Conservation (phyloP, 2,888 invertebrate genomes). For the Pecten maximus region DNA sequence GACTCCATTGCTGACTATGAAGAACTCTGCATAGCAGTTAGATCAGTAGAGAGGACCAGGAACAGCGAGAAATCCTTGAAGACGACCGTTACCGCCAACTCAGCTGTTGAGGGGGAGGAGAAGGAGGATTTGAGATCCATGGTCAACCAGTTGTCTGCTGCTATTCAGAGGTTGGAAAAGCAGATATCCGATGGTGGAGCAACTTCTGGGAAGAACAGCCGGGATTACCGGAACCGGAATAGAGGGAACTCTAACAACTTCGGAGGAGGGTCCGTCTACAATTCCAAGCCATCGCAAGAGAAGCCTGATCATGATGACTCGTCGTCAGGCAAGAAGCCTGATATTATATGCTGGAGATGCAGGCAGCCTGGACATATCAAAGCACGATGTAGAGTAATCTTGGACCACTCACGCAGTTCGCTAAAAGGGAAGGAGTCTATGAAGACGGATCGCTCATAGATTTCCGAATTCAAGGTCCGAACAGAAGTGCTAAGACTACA, state of each 20-base stretch:
- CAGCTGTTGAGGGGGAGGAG: neutral
- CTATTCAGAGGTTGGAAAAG: neutral
- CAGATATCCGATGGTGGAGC: too few relatives aligned
- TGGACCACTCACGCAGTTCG: neutral
- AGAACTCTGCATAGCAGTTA: neutral
- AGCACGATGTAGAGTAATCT: neutral
- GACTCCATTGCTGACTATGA: slow-evolving; percentile 18
- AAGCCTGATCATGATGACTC: neutral
- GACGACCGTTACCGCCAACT: neutral
- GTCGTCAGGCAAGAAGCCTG: neutral
- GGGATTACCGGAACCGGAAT: neutral
- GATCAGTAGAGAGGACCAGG: neutral
- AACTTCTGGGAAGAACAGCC: neutral
- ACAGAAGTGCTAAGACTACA: neutral
- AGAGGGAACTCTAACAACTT: neutral
- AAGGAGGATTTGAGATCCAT: slow-evolving; percentile 35
- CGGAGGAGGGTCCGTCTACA: neutral
- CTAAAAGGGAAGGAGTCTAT: slow-evolving; percentile 23
- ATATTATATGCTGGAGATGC: neutral
- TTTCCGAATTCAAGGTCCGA: neutral
- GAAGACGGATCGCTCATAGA: neutral
- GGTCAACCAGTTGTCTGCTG: neutral
- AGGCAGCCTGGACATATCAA: neutral
- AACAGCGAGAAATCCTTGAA: neutral
- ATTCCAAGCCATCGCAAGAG: neutral